Base-by-base conservation (phyloP, 2,888 invertebrate species). In the Epinotia ramella region DNA sequence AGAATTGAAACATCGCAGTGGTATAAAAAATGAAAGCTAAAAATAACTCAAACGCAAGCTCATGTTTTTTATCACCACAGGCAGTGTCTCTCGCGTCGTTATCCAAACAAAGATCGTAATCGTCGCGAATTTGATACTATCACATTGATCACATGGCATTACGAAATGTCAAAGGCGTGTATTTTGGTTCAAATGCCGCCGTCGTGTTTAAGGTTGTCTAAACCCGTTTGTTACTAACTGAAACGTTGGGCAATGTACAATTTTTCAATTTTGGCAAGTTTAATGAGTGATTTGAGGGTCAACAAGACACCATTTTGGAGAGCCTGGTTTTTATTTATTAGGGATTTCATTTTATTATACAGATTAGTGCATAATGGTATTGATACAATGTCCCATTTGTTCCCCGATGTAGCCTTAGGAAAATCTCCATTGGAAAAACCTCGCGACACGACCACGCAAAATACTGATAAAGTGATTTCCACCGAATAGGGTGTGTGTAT, bases 151-250 rank as follows among this genome's bases (percentile, higher is more conserved):
- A 63, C 46, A 73, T 74, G 63, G 65, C 40, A 76, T 81, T 77
- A 76, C 79, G 76, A 73, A 81, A 81, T 73, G 66, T 63, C 46
- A 75, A n/a, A 77, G 60, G 68, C 76, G 71, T 57, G 28, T 40
- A 59, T 67, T 79, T 78, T 77, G 78, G 77, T 70, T 56, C 67
- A 78, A 80, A 80, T 80, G 79, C 75, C 78, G 77, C 62, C 67
- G 69, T 40, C 49, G 53, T 59, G 18, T 77, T 75, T 72, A 72
- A 75, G 77, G 73, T 74, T 73, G 66, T 56, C 62, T 73, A 64
- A 77, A 78, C 79, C 60, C 56, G 75, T 77, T 79, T 74, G 28
- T 67, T 64, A 73, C 49, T 65, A 59, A 69, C 44, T n/a, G 63
- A 46, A 68, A 57, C 53, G 66, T 79, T 76, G 53, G 62, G 77